These are phyloP conservation scores for Oithona nana DNA, from an alignment of 2,888 invertebrate genomes.

Conservation along the genomic window DNA sequence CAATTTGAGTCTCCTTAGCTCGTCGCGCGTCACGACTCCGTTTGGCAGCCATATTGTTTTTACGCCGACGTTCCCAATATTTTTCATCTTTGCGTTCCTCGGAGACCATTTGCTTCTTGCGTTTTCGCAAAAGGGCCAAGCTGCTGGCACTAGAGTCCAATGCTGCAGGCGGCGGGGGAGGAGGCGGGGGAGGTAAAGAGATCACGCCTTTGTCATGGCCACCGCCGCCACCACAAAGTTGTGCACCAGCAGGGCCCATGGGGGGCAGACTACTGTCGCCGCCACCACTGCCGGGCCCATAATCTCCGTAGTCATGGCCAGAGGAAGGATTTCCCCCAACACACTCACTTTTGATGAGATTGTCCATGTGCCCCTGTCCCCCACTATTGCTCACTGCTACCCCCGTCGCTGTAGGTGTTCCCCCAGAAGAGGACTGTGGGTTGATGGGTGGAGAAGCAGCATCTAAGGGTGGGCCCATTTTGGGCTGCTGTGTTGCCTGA, in stretches of 20 bases:
- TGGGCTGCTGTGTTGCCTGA: background rate
- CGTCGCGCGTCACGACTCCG: conserved; percentile 10
- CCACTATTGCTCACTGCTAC: no score
- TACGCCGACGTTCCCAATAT: conserved; percentile 14
- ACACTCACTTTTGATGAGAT: background rate
- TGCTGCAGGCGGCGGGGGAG: background rate
- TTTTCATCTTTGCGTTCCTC: conserved; percentile 16
- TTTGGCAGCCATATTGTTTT: conserved; percentile 17
- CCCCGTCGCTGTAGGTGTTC: no score
- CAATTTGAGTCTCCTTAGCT: conserved; percentile 16
- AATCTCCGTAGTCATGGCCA: background rate
- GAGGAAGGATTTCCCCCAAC: background rate
- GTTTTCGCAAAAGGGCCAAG: background rate
- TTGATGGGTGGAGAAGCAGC: no score
- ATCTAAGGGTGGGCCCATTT: background rate
- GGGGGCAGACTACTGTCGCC: background rate
- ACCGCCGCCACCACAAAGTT: no score
- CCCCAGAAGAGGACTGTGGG: no score
- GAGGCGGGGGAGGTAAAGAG: background rate
- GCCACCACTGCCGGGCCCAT: background rate
- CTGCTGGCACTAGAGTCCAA: background rate
- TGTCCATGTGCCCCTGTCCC: no score
- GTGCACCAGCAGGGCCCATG: background rate
- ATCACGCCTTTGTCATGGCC: background rate
- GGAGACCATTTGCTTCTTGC: conserved; percentile 2